phyloP scores from a whole-genome alignment of 2,888 invertebrate species.

The Aspidapion aeneum region DNA sequence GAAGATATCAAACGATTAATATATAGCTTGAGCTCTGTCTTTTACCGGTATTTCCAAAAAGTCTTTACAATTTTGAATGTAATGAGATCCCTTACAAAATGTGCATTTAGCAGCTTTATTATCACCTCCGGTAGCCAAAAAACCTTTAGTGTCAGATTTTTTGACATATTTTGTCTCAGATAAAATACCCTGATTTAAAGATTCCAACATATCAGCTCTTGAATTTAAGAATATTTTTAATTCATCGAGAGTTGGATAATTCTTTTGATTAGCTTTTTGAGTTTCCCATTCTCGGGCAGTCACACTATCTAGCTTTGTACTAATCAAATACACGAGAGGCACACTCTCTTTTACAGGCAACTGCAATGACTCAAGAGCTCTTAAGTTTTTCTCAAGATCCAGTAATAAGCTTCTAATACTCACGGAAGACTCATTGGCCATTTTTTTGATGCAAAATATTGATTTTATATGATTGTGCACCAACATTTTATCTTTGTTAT shows the following conservation, averaged over 20 bases:
- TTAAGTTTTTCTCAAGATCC: constrained; percentile 22
- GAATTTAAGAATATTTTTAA: constrained; percentile 18
- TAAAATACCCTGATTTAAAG: constrained; percentile 12
- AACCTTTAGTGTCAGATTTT: constrained; percentile 5
- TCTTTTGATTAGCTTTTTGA: too few species aligned
- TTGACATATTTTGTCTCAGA: constrained; percentile 9
- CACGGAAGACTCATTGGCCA: constrained; percentile 23
- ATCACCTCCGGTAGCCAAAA: constrained; percentile 7
- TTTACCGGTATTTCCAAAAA: constrained; percentile 17
- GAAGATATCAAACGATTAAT: too few species aligned
- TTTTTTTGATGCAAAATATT: constrained; percentile 17
- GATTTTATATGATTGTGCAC: constrained; percentile 19
- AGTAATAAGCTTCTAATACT: constrained; percentile 11
- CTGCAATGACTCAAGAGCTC: constrained; percentile 11
- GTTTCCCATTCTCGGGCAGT: constrained; percentile 20
- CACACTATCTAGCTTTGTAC: constrained; percentile 17
- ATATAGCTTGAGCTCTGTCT: constrained; percentile 17
- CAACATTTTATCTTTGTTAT: constrained; percentile 18
- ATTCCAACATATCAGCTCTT: constrained; percentile 18
- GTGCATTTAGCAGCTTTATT: constrained; percentile 11
- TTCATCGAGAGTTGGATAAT: constrained; percentile 14
- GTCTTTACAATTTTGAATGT: constrained; percentile 15
- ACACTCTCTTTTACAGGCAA: constrained; percentile 7
- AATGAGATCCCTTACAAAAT: constrained; percentile 20
- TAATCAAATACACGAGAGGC: constrained; percentile 16